phyloP scores from a whole-genome alignment of 2,113 vertebrate species.

The Pagrus major region DNA sequence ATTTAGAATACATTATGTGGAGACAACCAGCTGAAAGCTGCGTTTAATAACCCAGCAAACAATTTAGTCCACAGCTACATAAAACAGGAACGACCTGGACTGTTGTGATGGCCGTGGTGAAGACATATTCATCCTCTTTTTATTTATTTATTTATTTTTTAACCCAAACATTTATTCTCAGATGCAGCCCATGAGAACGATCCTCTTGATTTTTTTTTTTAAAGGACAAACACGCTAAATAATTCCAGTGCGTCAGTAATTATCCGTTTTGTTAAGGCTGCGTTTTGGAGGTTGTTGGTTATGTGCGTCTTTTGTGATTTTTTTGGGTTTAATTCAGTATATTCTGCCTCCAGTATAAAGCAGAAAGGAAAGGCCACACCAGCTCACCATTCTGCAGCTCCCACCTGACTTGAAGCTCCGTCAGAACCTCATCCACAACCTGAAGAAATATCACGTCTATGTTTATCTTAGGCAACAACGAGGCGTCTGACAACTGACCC shows the following conservation, averaged over 20 bases:
- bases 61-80: conserved; percentile 67
- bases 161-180: conserved; percentile 52
- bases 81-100: conserved; percentile 69
- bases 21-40: conserved; percentile 77
- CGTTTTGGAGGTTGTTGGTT: not conserved
- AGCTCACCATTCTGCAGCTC: conserved; percentile 32
- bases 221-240: conserved; percentile 7
- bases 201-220: conserved; percentile 3
- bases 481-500: conserved; percentile 46
- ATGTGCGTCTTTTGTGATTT: not conserved
- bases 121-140: conserved; percentile 22
- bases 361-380: conserved; percentile 8
- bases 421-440: conserved; percentile 25
- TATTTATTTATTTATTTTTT: too few relatives aligned
- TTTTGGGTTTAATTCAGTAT: not conserved
- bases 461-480: conserved; percentile 39
- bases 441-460: conserved; percentile 46
- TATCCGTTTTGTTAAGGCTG: conserved; percentile 3
- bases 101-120: conserved; percentile 40
- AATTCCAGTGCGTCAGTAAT: conserved; percentile 9
- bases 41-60: conserved; percentile 75
- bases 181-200: conserved; percentile 21
- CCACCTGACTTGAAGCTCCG: conserved; percentile 26
- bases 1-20: conserved; percentile 80
- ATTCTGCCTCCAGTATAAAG: not conserved